Evolutionary conservation across 2,113 vertebrate species (phyloP).

Genomic region (Macquaria australasica): DNA sequence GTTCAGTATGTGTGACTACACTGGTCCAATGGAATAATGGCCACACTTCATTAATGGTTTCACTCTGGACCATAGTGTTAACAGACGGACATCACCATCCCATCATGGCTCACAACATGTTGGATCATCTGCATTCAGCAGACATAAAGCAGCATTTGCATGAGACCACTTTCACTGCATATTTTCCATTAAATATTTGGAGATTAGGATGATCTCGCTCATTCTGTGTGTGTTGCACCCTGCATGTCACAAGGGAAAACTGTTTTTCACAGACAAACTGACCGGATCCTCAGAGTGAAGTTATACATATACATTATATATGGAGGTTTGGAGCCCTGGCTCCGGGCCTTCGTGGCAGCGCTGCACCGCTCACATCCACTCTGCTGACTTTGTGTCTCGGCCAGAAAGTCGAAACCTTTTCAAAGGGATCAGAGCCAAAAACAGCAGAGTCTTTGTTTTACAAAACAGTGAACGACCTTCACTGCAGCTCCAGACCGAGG

Average conservation of each 20-base stretch:
- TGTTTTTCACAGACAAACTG: background rate
- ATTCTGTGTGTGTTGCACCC: background rate
- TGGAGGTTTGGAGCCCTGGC: slow-evolving; percentile 39
- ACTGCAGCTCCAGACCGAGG: slow-evolving; percentile 3
- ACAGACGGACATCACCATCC: too few species aligned
- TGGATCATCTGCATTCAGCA: slow-evolving; percentile 11
- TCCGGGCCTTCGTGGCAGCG: background rate
- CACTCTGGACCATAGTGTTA: too few species aligned
- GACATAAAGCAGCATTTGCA: background rate
- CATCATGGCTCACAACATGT: too few species aligned
- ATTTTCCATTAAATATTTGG: background rate
- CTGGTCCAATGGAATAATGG: too few species aligned
- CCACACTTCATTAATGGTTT: too few species aligned
- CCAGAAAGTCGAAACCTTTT: slow-evolving; percentile 47
- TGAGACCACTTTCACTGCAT: background rate
- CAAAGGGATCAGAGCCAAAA: slow-evolving; percentile 21
- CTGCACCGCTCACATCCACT: slow-evolving; percentile 11
- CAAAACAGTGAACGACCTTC: slow-evolving; percentile 22
- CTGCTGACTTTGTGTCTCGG: slow-evolving; percentile 33
- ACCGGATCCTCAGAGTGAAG: too few species aligned
- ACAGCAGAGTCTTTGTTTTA: slow-evolving; percentile 23
- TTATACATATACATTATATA: background rate
- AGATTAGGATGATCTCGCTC: background rate
- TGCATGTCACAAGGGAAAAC: background rate
- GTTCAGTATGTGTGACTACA: background rate